Conservation (phyloP, 2,113 vertebrate genomes). For the Chlamydotis undulata region DNA sequence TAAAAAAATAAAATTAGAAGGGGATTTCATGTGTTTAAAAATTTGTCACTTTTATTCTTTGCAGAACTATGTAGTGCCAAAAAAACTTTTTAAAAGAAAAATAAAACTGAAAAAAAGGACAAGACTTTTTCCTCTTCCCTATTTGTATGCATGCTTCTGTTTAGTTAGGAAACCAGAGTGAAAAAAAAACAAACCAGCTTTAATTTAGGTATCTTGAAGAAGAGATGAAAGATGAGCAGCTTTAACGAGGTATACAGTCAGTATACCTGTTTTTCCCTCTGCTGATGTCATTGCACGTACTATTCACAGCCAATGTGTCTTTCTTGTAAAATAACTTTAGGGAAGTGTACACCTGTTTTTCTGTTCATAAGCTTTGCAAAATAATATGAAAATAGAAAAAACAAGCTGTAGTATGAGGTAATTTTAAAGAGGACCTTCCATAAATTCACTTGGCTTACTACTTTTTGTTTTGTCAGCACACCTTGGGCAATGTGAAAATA, state of each 20-base stretch:
- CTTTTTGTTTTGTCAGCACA: not conserved
- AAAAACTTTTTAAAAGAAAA: constrained; percentile 82
- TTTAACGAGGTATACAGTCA: not conserved
- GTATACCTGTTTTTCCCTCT: not conserved
- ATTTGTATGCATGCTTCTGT: constrained; percentile 33
- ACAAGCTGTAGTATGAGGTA: not conserved
- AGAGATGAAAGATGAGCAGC: not conserved
- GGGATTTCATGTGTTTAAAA: constrained; percentile 88
- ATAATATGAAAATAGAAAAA: not conserved
- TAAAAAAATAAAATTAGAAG: constrained; percentile 88
- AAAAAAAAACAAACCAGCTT: not conserved
- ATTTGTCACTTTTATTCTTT: constrained; percentile 87
- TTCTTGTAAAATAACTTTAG: not conserved
- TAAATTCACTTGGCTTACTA: not conserved
- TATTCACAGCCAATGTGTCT: not conserved
- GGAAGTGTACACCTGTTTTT: not conserved
- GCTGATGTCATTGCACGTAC: not conserved
- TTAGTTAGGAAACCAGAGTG: constrained; percentile 9
- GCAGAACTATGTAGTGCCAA: constrained; percentile 93
- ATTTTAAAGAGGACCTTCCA: not conserved
- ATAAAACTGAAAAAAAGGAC: constrained; percentile 74
- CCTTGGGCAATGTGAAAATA: not conserved
- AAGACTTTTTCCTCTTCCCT: constrained; percentile 66
- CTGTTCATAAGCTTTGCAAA: not conserved
- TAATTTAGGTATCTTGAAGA: not conserved